Evolutionary conservation across 2,888 invertebrate genomes (phyloP).

Genomic region (Bibio marci): DNA sequence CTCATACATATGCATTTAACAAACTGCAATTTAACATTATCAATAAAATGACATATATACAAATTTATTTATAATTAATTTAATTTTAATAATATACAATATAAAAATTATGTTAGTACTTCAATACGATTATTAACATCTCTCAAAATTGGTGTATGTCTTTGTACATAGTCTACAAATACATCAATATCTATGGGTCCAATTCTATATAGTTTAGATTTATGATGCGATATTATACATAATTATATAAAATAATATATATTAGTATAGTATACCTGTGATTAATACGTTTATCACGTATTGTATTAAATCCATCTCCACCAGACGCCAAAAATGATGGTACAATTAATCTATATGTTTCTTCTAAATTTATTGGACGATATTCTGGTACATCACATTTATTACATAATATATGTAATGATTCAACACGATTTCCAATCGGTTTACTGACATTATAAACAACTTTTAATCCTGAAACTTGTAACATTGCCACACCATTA

Average conservation of each 20-base stretch:
- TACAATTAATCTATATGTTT: conserved; percentile 43
- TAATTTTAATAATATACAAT: too few relatives aligned
- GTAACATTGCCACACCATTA: conserved; percentile 35
- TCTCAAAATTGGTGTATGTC: too few relatives aligned
- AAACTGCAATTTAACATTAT: too few relatives aligned
- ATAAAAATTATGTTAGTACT: too few relatives aligned
- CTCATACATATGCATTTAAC: too few relatives aligned
- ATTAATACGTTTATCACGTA: conserved; percentile 23
- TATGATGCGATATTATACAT: not conserved
- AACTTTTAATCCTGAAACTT: conserved; percentile 44
- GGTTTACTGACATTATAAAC: conserved; percentile 42
- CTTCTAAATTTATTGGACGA: conserved; percentile 34
- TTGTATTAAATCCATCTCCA: conserved; percentile 47
- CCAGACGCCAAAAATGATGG: conserved; percentile 45
- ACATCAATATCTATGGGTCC: conserved; percentile 21
- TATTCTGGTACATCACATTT: conserved; percentile 46
- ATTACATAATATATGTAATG: conserved; percentile 39
- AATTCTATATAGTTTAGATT: conserved; percentile 10
- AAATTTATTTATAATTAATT: too few relatives aligned
- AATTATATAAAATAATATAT: conserved; percentile 4
- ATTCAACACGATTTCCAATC: conserved; percentile 37
- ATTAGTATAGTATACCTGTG: conserved; percentile 16
- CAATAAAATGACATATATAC: too few relatives aligned
- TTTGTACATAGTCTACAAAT: conserved; percentile 16
- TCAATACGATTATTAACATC: too few relatives aligned